Conservation (phyloP, 2,888 invertebrate species). For the Nemotelus nigrinus region DNA sequence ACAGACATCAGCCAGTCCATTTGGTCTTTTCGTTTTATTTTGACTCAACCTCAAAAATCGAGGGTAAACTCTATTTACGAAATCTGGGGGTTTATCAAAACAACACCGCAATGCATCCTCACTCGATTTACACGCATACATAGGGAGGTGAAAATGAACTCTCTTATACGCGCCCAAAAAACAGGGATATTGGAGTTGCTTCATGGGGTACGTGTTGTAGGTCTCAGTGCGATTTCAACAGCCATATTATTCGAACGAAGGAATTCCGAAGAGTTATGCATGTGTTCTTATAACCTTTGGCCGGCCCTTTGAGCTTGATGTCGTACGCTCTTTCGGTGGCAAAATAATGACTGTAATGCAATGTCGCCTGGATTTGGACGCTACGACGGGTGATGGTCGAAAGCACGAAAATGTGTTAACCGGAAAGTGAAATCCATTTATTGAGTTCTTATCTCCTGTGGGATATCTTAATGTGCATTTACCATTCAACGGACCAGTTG, state of each 20-base stretch:
- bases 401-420: constrained; percentile 40
- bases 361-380: neutral
- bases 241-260: too few relatives aligned
- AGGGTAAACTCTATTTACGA: constrained; percentile 15
- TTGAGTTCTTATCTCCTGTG: constrained; percentile 42
- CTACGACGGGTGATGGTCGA: neutral
- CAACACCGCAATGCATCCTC: neutral
- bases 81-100: constrained; percentile 24
- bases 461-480: constrained; percentile 44
- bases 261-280: too few relatives aligned
- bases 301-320: neutral
- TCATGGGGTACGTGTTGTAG: too few relatives aligned
- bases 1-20: neutral
- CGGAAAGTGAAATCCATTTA: constrained; percentile 46
- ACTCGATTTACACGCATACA: too few relatives aligned
- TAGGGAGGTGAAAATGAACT: too few relatives aligned
- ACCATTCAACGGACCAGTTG: constrained; percentile 9
- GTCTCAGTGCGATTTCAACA: too few relatives aligned
- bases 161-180: too few relatives aligned
- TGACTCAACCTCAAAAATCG: neutral
- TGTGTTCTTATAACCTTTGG: too few relatives aligned
- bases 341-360: constrained; percentile 21
- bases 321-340: neutral
- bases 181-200: too few relatives aligned
- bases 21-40: neutral